phyloP scores from a whole-genome alignment of 2,113 vertebrate species.

The Diphyllodes magnificus region DNA sequence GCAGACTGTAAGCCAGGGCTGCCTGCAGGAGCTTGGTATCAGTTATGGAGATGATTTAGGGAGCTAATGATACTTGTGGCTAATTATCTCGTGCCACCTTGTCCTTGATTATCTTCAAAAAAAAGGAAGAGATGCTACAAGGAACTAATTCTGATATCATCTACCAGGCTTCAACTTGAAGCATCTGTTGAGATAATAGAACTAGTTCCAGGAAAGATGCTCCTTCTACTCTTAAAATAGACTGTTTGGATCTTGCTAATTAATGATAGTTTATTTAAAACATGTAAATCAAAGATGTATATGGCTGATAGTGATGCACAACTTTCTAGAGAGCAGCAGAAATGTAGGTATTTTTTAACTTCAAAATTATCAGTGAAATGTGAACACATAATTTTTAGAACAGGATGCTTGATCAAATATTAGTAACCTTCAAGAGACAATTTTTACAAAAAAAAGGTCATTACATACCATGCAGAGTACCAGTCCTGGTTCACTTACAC shows the following conservation, averaged over 20 bases:
- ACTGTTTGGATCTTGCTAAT: background rate
- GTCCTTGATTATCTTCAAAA: background rate
- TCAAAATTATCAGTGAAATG: background rate
- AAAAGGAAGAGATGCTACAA: background rate
- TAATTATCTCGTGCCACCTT: slow-evolving; percentile 17
- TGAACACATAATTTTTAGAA: background rate
- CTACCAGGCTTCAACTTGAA: background rate
- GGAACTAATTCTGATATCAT: slow-evolving; percentile 4
- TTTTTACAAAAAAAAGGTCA: background rate
- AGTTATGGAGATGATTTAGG: background rate
- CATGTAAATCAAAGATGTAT: background rate
- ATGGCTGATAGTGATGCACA: background rate
- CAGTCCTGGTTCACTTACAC: background rate
- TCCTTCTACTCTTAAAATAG: background rate
- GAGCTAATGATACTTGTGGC: slow-evolving; percentile 16
- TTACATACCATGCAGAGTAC: background rate
- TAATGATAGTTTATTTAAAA: background rate
- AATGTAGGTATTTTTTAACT: background rate
- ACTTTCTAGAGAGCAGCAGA: background rate
- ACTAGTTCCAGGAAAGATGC: background rate
- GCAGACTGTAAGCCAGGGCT: background rate
- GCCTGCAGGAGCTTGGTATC: background rate
- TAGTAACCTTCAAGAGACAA: background rate
- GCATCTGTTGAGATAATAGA: background rate
- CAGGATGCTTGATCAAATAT: background rate